Evolutionary conservation across 2,797 vertebrate species (phyloP), one percentile per base, ranked within the genome.

Genomic region (Taenioides sp.): DNA sequence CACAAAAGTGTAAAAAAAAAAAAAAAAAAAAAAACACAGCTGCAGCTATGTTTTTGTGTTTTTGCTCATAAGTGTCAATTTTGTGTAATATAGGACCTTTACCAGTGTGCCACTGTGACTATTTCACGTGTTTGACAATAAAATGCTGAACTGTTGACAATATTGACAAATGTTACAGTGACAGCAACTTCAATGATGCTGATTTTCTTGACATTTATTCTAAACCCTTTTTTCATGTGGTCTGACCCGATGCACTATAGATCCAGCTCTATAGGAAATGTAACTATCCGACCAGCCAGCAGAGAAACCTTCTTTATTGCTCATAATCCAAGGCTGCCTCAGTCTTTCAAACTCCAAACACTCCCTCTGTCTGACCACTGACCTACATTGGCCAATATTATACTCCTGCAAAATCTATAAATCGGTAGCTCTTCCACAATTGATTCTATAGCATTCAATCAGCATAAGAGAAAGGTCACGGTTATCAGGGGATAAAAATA

Each of bases 381-480:
- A 78, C 78, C 37, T 37, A 60, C 73, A 58, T 72, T 80, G 73
- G 61, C 71, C 72, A 10, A 37, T 37, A 71, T 80, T 78, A 68
- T 68, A 37, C 47, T 70, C 63, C 31, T 14, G 55, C 78, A 80
- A 68, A 86, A 83, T 86, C 80, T 65, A 86, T 84, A 79, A 27
- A 79, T 66, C 64, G 79, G 67, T 70, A 69, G 66, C 65, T 55
- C 73, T 70, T 81, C 71, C 61, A 80, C 67, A 78, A 76, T 86
- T 74, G 86, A 89, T 86, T 84, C 60, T 63, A 75, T 76, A 12
- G 4, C 17, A 7, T 71, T 63, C 79, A 85, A 78, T 71, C 79
- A 83, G 76, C 82, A 70, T 77, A 80, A 72, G 27, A 68, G 73
- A 87, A 91, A 90, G 87, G 84, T 89, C 86, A 84, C 1, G 11